Percentiles rank a stretch among this genome's conserved stretches.
Conservation (phyloP, 1,140 invertebrate species). For the Galleria mellonella region DNA sequence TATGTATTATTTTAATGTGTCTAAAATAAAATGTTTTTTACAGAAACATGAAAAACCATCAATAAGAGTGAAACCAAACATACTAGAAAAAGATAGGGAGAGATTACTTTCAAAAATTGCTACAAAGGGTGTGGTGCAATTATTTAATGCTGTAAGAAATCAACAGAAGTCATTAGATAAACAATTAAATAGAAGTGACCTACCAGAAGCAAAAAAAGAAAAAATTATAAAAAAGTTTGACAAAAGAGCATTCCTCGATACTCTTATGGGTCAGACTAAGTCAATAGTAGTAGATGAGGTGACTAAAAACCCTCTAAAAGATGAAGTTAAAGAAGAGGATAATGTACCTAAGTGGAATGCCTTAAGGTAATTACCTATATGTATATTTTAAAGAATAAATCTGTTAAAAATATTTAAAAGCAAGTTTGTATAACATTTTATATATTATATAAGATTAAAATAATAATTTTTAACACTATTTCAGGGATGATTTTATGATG, state of each 20-base stretch:
- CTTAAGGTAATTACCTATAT: slow-evolving; percentile 50
- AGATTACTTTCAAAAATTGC: slow-evolving; percentile 86
- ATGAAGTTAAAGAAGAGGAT: slow-evolving; percentile 61
- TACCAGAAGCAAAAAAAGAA: slow-evolving; percentile 87
- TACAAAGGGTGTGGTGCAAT: slow-evolving; percentile 92
- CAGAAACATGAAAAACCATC: slow-evolving; percentile 79
- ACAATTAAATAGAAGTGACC: slow-evolving; percentile 82
- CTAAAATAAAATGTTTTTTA: slow-evolving; percentile 29
- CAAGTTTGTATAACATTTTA: slow-evolving; percentile 2
- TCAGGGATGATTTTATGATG: slow-evolving; percentile 91
- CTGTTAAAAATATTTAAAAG: neutral
- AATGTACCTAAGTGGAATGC: slow-evolving; percentile 74
- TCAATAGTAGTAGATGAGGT: slow-evolving; percentile 75
- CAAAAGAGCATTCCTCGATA: slow-evolving; percentile 88
- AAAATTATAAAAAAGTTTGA: slow-evolving; percentile 88
- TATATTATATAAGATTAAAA: neutral
- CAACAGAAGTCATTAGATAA: slow-evolving; percentile 87
- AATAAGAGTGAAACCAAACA: slow-evolving; percentile 83
- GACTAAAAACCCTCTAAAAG: slow-evolving; percentile 57
- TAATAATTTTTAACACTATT: slow-evolving; percentile 40
- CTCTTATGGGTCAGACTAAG: slow-evolving; percentile 84
- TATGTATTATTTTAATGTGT: slow-evolving; percentile 6
- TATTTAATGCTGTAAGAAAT: slow-evolving; percentile 92
- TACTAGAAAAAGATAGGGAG: slow-evolving; percentile 84
- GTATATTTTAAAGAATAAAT: neutral